phyloP scores from a whole-genome alignment of 2,888 invertebrate genomes.

The Trichopoda pennipes region DNA sequence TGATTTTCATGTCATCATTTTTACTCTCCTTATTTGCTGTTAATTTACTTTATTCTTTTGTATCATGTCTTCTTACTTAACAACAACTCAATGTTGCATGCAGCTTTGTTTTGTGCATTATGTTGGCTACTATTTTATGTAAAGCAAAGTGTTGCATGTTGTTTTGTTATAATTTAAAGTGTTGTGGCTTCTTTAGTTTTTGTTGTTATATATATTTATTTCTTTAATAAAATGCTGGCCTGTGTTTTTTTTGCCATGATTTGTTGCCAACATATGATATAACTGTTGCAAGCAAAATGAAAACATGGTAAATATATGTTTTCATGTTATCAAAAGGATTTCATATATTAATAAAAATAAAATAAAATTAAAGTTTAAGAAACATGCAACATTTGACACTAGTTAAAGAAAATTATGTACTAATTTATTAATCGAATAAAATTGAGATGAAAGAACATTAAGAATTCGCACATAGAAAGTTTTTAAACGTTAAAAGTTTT shows the following conservation, averaged over 20 bases:
- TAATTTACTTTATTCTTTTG: not conserved
- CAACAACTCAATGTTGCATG: slow-evolving; percentile 62
- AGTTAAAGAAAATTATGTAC: too few species aligned
- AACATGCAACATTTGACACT: slow-evolving; percentile 46
- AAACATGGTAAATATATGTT: slow-evolving; percentile 62
- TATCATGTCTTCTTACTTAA: slow-evolving; percentile 11
- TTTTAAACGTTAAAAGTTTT: too few species aligned
- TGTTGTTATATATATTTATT: not conserved
- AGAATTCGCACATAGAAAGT: too few species aligned
- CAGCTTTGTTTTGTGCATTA: slow-evolving; percentile 44
- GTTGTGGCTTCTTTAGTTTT: slow-evolving; percentile 32
- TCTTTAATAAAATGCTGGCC: slow-evolving; percentile 23
- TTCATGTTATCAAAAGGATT: slow-evolving; percentile 55
- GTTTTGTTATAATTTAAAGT: slow-evolving; percentile 67
- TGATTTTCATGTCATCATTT: slow-evolving; percentile 68
- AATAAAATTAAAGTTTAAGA: slow-evolving; percentile 31
- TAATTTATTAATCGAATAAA: too few species aligned
- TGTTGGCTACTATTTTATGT: slow-evolving; percentile 65
- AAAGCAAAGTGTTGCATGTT: slow-evolving; percentile 65
- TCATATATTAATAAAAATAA: slow-evolving; percentile 57
- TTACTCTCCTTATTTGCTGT: slow-evolving; percentile 20
- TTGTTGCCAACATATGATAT: slow-evolving; percentile 64
- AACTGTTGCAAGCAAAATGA: slow-evolving; percentile 59
- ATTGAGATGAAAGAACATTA: too few species aligned
- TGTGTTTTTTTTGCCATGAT: slow-evolving; percentile 57